Base-by-base conservation (phyloP, 2,888 invertebrate genomes). In the Ligdia adustata region DNA sequence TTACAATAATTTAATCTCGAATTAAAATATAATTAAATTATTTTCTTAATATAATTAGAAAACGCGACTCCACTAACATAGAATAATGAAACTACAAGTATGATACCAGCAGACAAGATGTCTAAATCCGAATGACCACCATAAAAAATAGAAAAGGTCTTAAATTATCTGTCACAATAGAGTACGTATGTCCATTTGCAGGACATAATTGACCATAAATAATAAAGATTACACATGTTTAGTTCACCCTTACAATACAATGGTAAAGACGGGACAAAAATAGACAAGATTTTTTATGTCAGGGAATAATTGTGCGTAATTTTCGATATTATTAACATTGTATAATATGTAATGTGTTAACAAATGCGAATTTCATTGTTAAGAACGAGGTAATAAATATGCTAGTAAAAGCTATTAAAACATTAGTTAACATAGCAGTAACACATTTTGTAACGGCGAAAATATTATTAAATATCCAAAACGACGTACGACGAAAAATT, bases 171-270 rank as follows among this genome's bases (percentile, higher is more conserved):
- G 57, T 66, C 66, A 77, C 76, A 76, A 79, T 75, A 71, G 66
- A 66, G 64, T 60, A 71, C 55, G 75, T 75, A 71, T 55, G 75
- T 75, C 75, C 78, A 64, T 82, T 78, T 66, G 62, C 68, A 66
- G 71, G 78, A 82, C 82, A 83, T 89, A 89, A 89, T 88, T 89
- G 85, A 84, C 85, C 88, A 88, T 88, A 87, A 87, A 89, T 88
- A 87, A 86, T 68, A 69, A 28, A 73, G 69, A 82, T 80, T 79
- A 87, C 84, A 85, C 72, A 77, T 86, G 85, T 88, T 79, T 73
- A 73, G 76, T 75, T 70, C 67, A 71, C 71, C 74, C 77, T 73
- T 66, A 52, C 48, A 61, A 58, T 60, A 62, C 59, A 44, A 44
- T n/a, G n/a, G n/a, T 7, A 67, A 68, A 69, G 59, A 63, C 74